A percentile compares a stretch with the other conserved stretches of the same genome.
Evolutionary conservation across 2,888 invertebrate species (phyloP).

Genomic region (Hemistola chrysoprasaria): DNA sequence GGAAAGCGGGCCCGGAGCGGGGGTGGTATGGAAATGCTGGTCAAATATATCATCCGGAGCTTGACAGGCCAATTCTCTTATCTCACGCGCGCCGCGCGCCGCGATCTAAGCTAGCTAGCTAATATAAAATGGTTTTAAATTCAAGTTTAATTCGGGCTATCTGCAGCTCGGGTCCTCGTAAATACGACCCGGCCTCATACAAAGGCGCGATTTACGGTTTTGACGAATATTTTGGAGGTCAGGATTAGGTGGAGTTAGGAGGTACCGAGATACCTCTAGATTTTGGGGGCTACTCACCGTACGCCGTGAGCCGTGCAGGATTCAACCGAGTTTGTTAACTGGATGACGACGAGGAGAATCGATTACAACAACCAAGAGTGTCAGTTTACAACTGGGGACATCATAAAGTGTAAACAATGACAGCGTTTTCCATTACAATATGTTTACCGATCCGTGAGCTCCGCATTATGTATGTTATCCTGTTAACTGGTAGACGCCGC

Average conservation of each 20-base stretch:
- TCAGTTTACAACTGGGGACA: constrained; percentile 75
- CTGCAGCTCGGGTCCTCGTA: constrained; percentile 69
- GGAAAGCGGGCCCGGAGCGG: constrained; percentile 56
- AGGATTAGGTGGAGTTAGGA: constrained; percentile 63
- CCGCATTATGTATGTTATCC: constrained; percentile 81
- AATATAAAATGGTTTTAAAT: constrained; percentile 83
- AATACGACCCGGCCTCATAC: constrained; percentile 65
- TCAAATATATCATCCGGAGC: constrained; percentile 94
- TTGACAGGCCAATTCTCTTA: constrained; percentile 95
- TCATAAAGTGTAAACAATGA: constrained; percentile 81
- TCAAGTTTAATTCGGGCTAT: constrained; percentile 81
- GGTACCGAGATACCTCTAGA: too few species aligned
- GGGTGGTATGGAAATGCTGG: constrained; percentile 91
- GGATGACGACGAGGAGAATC: too few species aligned
- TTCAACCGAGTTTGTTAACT: too few species aligned
- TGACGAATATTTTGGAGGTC: constrained; percentile 73
- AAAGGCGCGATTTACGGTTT: constrained; percentile 78
- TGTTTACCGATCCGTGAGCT: constrained; percentile 80
- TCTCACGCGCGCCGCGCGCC: constrained; percentile 84
- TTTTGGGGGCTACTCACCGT: too few species aligned
- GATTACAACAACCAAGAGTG: too few species aligned
- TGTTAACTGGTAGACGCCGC: constrained; percentile 66
- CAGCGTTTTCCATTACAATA: constrained; percentile 82
- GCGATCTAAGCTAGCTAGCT: constrained; percentile 82
- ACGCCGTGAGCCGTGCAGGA: too few species aligned